phyloP scores from a whole-genome alignment of 1,140 invertebrate species.

The Lerema accius region DNA sequence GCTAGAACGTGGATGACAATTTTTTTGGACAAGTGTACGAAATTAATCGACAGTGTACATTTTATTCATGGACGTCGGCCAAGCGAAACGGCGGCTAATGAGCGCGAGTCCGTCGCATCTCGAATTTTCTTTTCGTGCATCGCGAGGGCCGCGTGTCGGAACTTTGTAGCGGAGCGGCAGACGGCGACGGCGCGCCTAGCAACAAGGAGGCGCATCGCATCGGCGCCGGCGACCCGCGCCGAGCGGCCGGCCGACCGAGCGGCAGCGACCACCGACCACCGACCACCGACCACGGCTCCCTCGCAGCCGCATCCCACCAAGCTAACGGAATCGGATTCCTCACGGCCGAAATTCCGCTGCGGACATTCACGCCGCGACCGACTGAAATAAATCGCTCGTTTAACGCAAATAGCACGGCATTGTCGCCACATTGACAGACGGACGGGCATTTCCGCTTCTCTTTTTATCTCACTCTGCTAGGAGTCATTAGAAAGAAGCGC shows the following conservation, averaged over 20 bases:
- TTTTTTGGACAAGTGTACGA: constrained; percentile 40
- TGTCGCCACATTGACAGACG: constrained; percentile 76
- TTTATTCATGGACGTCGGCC: constrained; percentile 18
- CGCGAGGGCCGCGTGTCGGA: constrained; percentile 52
- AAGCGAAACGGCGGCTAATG: constrained; percentile 48
- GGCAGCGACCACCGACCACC: too few relatives aligned
- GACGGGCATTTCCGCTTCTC: constrained; percentile 75
- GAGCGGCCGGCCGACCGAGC: constrained; percentile 30
- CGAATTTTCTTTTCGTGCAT: constrained; percentile 76
- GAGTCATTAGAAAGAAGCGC: constrained; percentile 55
- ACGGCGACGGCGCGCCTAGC: constrained; percentile 51
- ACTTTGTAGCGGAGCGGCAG: constrained; percentile 36
- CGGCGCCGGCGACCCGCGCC: constrained; percentile 43
- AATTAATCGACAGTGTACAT: constrained; percentile 10
- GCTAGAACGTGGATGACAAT: constrained; percentile 43
- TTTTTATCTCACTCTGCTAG: constrained; percentile 57
- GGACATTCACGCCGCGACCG: constrained; percentile 77
- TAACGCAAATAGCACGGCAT: constrained; percentile 79
- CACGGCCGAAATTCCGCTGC: constrained; percentile 76
- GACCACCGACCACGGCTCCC: constrained; percentile 41
- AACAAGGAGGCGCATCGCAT: constrained; percentile 57
- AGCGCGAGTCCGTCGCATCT: constrained; percentile 73
- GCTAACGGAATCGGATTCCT: constrained; percentile 77
- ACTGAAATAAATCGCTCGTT: constrained; percentile 81
- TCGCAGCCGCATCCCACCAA: constrained; percentile 49